Evolutionary conservation across 23 tunicate genomes (phyloP).

Genomic region (Oikopleura dioica): DNA sequence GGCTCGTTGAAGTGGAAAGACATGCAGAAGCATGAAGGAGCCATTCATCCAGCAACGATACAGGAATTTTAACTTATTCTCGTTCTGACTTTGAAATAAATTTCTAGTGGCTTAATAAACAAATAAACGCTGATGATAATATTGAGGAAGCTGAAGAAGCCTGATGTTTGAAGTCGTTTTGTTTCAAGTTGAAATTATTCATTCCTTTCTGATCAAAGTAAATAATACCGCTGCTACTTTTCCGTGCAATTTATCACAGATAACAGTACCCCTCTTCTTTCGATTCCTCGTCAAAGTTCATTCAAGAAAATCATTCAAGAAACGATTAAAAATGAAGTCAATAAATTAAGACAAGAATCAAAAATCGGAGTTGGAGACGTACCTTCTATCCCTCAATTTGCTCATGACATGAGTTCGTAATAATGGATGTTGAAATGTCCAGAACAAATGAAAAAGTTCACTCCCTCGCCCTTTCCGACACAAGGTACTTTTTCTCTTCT

Average conservation of each 20-base stretch:
- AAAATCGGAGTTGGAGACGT: no score
- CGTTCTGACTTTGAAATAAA: background rate
- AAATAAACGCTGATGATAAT: background rate
- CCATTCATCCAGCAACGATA: slow-evolving; percentile 10
- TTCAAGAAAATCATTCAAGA: no score
- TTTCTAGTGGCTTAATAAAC: background rate
- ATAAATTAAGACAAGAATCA: background rate
- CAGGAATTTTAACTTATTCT: background rate
- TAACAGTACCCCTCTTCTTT: no score
- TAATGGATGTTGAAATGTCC: slow-evolving; percentile 1
- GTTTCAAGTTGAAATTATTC: background rate
- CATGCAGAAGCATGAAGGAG: background rate
- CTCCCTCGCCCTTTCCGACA: slow-evolving; percentile 2
- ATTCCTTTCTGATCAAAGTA: background rate
- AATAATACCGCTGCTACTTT: no score
- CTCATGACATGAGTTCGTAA: background rate
- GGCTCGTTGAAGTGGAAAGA: slow-evolving; percentile 13
- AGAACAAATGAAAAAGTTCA: background rate
- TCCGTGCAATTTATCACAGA: no score
- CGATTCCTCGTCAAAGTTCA: no score
- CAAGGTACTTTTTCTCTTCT: no score
- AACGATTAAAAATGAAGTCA: background rate
- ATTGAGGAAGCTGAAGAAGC: slow-evolving; percentile 3
- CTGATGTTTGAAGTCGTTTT: background rate
- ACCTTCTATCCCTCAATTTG: background rate